phyloP scores from a whole-genome alignment of 2,888 invertebrate species.

The Nemoura dubitans region DNA sequence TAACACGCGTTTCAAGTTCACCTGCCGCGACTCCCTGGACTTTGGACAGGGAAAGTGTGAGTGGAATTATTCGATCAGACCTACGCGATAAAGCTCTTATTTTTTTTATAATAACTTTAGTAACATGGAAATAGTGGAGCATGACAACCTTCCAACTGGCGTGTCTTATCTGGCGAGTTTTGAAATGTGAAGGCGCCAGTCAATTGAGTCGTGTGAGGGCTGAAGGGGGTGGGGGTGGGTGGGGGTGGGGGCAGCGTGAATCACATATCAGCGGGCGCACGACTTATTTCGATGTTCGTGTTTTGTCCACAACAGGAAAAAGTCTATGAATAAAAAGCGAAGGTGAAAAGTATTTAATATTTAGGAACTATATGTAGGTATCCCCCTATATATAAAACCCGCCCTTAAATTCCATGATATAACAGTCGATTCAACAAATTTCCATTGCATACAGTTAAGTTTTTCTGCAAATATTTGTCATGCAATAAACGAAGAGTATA shows the following conservation, averaged over 20 bases:
- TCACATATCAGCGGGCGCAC: neutral
- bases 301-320: neutral
- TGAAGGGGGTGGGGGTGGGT: too few relatives aligned
- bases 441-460: too few relatives aligned
- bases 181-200: neutral
- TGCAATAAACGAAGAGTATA: too few relatives aligned
- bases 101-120: neutral
- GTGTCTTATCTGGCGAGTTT: neutral
- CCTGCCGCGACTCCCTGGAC: neutral
- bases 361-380: too few relatives aligned
- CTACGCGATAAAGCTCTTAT: neutral
- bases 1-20: conserved; percentile 31
- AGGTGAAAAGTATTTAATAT: too few relatives aligned
- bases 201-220: neutral
- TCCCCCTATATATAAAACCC: too few relatives aligned
- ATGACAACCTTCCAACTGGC: neutral
- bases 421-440: too few relatives aligned
- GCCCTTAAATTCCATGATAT: too few relatives aligned
- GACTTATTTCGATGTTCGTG: neutral
- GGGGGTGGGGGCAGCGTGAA: neutral
- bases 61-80: neutral
- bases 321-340: neutral
- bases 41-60: neutral
- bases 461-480: too few relatives aligned
- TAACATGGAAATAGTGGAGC: neutral